Evolutionary conservation across 2,888 invertebrate species (phyloP).

Genomic region (Galerucella nymphaeae): DNA sequence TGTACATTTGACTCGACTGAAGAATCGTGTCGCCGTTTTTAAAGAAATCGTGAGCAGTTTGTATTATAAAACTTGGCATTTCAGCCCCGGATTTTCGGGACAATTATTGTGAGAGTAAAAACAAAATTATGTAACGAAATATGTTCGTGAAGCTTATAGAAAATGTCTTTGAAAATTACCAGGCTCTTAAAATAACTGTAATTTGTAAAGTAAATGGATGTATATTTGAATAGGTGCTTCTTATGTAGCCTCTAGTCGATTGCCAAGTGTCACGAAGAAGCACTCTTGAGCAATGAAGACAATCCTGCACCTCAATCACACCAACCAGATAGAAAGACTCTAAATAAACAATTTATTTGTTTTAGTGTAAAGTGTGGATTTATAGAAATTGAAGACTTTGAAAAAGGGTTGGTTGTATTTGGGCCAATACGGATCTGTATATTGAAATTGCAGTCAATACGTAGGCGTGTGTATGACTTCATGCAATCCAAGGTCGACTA

Average conservation of each 20-base stretch:
- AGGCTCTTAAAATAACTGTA: neutral
- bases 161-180: neutral
- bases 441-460: constrained; percentile 18
- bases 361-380: no score
- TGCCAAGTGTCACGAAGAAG: no score
- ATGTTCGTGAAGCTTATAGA: neutral
- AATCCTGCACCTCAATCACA: no score
- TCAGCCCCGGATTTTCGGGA: neutral
- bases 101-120: neutral
- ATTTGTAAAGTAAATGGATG: neutral
- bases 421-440: neutral
- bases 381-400: no score
- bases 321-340: no score
- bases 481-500: constrained; percentile 12
- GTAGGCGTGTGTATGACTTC: constrained; percentile 18
- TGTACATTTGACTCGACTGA: neutral
- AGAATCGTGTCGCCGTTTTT: neutral
- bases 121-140: neutral
- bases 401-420: neutral
- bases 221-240: neutral
- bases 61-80: neutral
- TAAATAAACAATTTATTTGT: no score
- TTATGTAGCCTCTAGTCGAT: neutral
- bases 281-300: no score
- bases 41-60: neutral